A percentile compares a stretch with the other conserved stretches of the same genome.
Evolutionary conservation across 2,888 invertebrate genomes (phyloP).

Genomic region (Drosophila hamatofila): DNA sequence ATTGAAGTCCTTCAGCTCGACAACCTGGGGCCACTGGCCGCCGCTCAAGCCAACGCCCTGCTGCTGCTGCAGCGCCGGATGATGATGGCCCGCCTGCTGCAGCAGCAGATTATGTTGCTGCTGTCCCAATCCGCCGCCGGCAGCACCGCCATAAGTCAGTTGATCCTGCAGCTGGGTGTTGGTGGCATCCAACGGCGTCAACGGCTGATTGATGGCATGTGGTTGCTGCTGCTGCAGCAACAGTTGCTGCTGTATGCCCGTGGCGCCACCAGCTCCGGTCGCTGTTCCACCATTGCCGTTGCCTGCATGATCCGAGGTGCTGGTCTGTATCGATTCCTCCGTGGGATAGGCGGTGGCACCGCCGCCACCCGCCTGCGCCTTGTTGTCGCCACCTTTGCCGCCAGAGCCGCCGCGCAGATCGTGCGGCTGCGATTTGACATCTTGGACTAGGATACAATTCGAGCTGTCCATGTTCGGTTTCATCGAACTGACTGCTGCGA

Average conservation of each 20-base stretch:
- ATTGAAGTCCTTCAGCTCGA: conserved; percentile 94
- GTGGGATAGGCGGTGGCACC: conserved; percentile 88
- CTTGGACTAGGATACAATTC: conserved; percentile 96
- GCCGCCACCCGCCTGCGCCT: conserved; percentile 63
- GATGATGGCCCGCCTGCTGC: conserved; percentile 74
- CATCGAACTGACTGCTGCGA: conserved; percentile 95
- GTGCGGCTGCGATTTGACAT: conserved; percentile 90
- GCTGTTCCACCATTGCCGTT: conserved; percentile 83
- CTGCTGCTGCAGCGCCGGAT: conserved; percentile 75
- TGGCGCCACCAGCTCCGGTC: conserved; percentile 29
- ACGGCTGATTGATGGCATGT: conserved; percentile 79
- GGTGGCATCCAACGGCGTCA: conserved; percentile 70
- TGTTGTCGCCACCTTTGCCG: conserved; percentile 71
- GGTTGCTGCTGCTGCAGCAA: conserved; percentile 87
- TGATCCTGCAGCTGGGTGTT: conserved; percentile 74
- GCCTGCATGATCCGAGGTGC: conserved; percentile 89
- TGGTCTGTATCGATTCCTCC: conserved; percentile 91
- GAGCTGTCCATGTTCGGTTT: conserved; percentile 94
- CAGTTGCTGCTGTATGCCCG: conserved; percentile 86
- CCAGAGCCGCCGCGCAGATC: conserved; percentile 91
- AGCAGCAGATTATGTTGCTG: conserved; percentile 72
- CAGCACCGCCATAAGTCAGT: conserved; percentile 65
- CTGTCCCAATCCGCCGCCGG: conserved; percentile 44
- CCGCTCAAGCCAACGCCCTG: conserved; percentile 56
- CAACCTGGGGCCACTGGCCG: conserved; percentile 90